Percentiles rank a stretch among this genome's conserved stretches.
Evolutionary conservation across 1,140 invertebrate species (phyloP).

Genomic region (Liolophura sinensis): DNA sequence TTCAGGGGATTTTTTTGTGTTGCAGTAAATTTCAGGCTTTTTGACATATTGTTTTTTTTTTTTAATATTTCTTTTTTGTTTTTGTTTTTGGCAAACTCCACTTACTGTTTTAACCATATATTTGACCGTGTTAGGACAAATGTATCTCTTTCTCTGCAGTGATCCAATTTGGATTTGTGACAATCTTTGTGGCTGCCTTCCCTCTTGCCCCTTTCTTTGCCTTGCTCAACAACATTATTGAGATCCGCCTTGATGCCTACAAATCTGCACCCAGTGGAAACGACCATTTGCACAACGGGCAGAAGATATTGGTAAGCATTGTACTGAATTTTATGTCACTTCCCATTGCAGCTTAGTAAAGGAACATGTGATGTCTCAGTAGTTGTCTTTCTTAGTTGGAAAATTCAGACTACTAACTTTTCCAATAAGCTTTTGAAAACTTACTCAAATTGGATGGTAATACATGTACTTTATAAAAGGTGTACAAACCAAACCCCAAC

Average conservation of each 20-base stretch:
- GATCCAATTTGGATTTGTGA: conserved; percentile 85
- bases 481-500: too few species aligned
- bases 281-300: conserved; percentile 84
- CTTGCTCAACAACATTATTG: conserved; percentile 81
- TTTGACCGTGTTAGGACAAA: too few species aligned
- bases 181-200: conserved; percentile 84
- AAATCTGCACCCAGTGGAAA: conserved; percentile 78
- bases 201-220: conserved; percentile 83
- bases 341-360: neutral
- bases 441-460: too few species aligned
- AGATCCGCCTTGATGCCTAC: conserved; percentile 81
- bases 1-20: too few species aligned
- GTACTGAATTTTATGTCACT: neutral
- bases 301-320: conserved; percentile 77
- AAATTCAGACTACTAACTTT: too few species aligned
- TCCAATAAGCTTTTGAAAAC: too few species aligned
- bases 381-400: neutral
- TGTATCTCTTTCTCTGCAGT: conserved; percentile 40
- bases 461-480: too few species aligned
- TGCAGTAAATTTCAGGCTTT: too few species aligned
- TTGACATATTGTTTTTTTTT: too few species aligned
- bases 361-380: neutral
- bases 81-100: too few species aligned
- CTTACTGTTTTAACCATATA: too few species aligned
- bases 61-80: too few species aligned